Base-by-base conservation (phyloP, 2,113 vertebrate species). In the Tauraco erythrolophus region DNA sequence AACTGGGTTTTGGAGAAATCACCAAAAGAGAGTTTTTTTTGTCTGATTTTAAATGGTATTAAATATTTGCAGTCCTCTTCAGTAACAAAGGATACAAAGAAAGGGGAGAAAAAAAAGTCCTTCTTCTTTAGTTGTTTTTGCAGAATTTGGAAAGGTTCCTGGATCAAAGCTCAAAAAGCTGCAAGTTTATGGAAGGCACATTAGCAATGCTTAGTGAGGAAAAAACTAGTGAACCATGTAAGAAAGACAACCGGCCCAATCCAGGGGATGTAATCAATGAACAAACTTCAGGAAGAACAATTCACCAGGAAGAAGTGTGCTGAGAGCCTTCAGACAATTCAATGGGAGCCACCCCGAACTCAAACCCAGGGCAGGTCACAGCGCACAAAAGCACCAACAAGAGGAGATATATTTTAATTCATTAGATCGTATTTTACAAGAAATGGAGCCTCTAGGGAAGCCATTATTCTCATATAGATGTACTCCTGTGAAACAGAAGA, bases 401-500 rank as follows among this genome's bases (percentile, higher is more conserved):
- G 48, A 86, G 10, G 57, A 96, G 89, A 95, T 66, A 45, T 28
- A 91, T 85, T 95, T 96, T 91, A 97, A 95, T 95, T 96, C 94
- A 89, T 95, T 93, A 96, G 58, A 93, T 89, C 1, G 3, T 89
- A 82, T 89, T 94, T 94, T 88, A 84, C 54, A 89, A 91, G 94
- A 84, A 84, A 89, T 18, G 19, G 77, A 93, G 41, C 93, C 97
- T 94, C 94, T 33, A 65, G 96, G 95, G 97, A 96, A 96, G 87
- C 81, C 75, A 50, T 94, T 96, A 95, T 91, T 95, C 95, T 96
- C 78, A 80, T 94, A 97, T 77, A 96, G 94, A 96, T 70, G 91
- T 96, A 92, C 84, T 97, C 95, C 51, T 56, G 95, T 94, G 94
- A 92, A 97, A 97, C 94, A 96, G 88, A 94, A 60, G 82, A 94